Base-by-base conservation (phyloP, 1,140 invertebrate species). In the Paralvinella palmiformis region DNA sequence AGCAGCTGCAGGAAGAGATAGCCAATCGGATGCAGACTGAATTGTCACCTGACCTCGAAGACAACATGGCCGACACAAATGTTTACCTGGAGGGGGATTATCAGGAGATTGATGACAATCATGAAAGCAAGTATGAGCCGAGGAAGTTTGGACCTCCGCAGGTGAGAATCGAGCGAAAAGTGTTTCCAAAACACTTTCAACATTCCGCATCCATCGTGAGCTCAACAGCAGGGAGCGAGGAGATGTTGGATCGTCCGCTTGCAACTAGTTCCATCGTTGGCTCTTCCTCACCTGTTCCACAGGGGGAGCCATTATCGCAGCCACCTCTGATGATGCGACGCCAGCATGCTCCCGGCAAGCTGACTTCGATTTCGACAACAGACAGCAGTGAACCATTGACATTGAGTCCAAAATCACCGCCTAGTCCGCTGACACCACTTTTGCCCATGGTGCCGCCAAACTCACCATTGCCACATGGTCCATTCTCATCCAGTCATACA, bases 221-320 rank as follows among this genome's bases (percentile, higher is more conserved):
- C 27, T 57, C 55, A 27, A 57, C 55, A 20, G 33, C 22, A 10
- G 55, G 55, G 10, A 57, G 55, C n/a, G 27, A 31, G 17, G 55
- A 57, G 27, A 57, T 57, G 55, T n/a, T 41, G 29, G 24, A 13
- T 57, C 7, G 55, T 32, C n/a, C n/a, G n/a, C n/a, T n/a, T n/a
- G n/a, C n/a, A n/a, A n/a, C n/a, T n/a, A n/a, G n/a, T n/a, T n/a
- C n/a, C n/a, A n/a, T n/a, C n/a, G n/a, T n/a, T n/a, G n/a, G n/a
- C n/a, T n/a, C n/a, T n/a, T n/a, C n/a, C n/a, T n/a, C n/a, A n/a
- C n/a, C n/a, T n/a, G n/a, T n/a, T n/a, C n/a, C n/a, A n/a, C n/a
- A n/a, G n/a, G n/a, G n/a, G n/a, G n/a, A n/a, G n/a, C n/a, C n/a
- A n/a, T n/a, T n/a, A n/a, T n/a, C n/a, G n/a, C n/a, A n/a, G n/a